phyloP scores from a whole-genome alignment of 2,113 vertebrate species.

The Crocuta crocuta region DNA sequence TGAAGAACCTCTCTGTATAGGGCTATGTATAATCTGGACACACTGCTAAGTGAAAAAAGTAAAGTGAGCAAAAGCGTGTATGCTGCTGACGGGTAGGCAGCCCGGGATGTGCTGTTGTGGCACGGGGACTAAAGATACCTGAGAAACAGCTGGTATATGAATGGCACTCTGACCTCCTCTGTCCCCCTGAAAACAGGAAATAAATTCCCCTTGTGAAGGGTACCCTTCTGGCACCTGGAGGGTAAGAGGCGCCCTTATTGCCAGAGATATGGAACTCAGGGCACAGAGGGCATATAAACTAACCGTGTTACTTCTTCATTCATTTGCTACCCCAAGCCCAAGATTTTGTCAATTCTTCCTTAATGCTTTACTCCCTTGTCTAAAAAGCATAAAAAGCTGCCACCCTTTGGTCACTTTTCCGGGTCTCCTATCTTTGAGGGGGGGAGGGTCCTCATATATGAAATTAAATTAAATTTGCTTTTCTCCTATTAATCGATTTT shows the following conservation, averaged over 20 bases:
- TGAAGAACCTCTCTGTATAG: neutral
- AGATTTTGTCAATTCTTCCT: neutral
- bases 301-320: neutral
- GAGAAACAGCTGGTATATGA: neutral
- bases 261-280: neutral
- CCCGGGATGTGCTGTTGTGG: neutral
- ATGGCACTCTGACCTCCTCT: neutral
- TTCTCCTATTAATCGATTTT: neutral
- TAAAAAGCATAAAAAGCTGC: neutral
- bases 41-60: neutral
- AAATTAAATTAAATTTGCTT: neutral
- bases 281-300: neutral
- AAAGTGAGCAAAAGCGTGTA: neutral
- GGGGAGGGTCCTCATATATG: neutral
- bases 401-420: neutral
- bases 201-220: neutral
- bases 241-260: neutral
- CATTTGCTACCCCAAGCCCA: neutral
- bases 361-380: neutral
- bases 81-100: neutral
- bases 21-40: neutral
- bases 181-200: neutral
- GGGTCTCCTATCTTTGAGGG: neutral
- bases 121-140: neutral
- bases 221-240: neutral